Conservation (phyloP, 1,140 invertebrate species). For the Muscidifurax raptorellus region DNA sequence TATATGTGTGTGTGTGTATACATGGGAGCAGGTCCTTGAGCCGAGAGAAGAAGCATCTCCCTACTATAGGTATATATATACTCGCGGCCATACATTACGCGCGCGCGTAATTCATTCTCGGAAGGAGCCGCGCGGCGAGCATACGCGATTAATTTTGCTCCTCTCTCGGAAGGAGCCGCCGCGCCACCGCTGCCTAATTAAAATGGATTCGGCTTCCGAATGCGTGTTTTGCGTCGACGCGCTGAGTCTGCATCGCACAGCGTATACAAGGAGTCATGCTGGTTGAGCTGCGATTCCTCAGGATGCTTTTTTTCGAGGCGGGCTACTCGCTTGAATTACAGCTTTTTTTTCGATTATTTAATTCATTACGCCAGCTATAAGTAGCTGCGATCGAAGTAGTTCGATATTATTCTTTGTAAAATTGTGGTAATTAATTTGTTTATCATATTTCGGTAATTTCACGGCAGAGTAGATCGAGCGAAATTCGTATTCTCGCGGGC, state of each 20-base stretch:
- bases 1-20: not conserved
- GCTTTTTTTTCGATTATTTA: too few species aligned
- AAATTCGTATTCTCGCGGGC: not conserved
- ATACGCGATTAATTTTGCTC: conserved; percentile 28
- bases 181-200: conserved; percentile 36
- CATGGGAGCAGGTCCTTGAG: not conserved
- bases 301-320: too few species aligned
- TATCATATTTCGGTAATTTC: too few species aligned
- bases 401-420: too few species aligned
- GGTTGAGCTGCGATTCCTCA: too few species aligned
- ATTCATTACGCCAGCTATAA: too few species aligned
- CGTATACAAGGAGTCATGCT: not conserved
- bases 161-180: not conserved
- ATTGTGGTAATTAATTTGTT: too few species aligned
- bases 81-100: not conserved
- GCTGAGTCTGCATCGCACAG: not conserved
- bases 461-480: too few species aligned
- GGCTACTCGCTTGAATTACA: too few species aligned
- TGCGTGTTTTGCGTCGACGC: conserved; percentile 1
- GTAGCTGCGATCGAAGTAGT: too few species aligned
- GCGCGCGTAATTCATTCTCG: not conserved
- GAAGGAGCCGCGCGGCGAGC: not conserved
- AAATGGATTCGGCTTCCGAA: conserved; percentile 44
- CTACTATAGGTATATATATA: too few species aligned
- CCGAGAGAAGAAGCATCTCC: not conserved